Percentiles rank a stretch among this genome's conserved stretches.
Evolutionary conservation across 1,140 invertebrate species (phyloP).

Genomic region (Anoplolepis gracilipes): DNA sequence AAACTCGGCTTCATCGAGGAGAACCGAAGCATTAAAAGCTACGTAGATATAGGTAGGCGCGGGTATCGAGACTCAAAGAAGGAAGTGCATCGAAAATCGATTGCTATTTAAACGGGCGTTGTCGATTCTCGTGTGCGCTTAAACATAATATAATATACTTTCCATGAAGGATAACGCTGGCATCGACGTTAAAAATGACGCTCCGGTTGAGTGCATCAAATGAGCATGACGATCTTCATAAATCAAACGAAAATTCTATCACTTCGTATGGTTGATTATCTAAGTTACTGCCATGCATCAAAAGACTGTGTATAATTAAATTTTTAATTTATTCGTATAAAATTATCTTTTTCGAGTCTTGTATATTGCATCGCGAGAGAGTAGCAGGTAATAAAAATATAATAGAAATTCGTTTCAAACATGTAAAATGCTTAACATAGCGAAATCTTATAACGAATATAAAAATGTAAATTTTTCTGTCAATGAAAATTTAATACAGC

Average conservation of each 20-base stretch:
- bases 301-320: not conserved
- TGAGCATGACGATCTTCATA: slow-evolving; percentile 24
- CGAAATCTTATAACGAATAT: not conserved
- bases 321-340: slow-evolving; percentile 40
- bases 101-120: slow-evolving; percentile 39
- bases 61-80: slow-evolving; percentile 49
- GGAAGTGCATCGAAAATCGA: slow-evolving; percentile 51
- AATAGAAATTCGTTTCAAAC: not conserved
- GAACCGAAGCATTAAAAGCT: slow-evolving; percentile 49
- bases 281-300: not conserved
- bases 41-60: not conserved
- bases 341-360: not conserved
- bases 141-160: slow-evolving; percentile 47
- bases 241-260: slow-evolving; percentile 30
- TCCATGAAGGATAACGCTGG: slow-evolving; percentile 2
- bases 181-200: slow-evolving; percentile 35
- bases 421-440: not conserved
- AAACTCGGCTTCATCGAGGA: slow-evolving; percentile 48
- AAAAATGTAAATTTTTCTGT: not conserved
- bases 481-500: slow-evolving; percentile 13
- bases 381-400: slow-evolving; percentile 7
- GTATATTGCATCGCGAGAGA: not conserved
- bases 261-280: slow-evolving; percentile 17
- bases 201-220: slow-evolving; percentile 22
- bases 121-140: slow-evolving; percentile 4